These are phyloP conservation scores for Sminthurides bifidus DNA, from an alignment of 1,140 invertebrate genomes.

Conservation along the genomic window DNA sequence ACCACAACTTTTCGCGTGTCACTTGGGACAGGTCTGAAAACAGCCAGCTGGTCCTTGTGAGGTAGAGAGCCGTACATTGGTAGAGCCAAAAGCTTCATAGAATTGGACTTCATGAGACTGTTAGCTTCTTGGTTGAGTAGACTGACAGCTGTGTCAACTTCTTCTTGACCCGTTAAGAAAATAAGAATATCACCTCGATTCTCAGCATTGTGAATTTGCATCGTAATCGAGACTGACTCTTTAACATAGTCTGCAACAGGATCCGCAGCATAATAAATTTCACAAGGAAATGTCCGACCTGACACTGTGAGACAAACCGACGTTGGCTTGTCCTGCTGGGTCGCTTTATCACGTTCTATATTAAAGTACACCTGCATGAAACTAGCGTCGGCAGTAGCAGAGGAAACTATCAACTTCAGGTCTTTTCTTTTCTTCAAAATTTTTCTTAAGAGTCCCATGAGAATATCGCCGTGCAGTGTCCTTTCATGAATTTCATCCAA, in stretches of 20 bases:
- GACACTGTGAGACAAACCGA: constrained; percentile 75
- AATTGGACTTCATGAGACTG: constrained; percentile 16
- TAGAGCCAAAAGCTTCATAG: constrained; percentile 61
- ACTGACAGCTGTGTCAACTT: constrained; percentile 63
- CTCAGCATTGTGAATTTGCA: constrained; percentile 79
- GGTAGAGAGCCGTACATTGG: constrained; percentile 87
- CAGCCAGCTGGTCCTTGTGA: constrained; percentile 71
- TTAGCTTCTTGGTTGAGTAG: constrained; percentile 53
- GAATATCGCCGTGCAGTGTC: constrained; percentile 80
- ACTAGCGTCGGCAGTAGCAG: constrained; percentile 89
- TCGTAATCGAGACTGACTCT: constrained; percentile 67
- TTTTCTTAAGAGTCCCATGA: constrained; percentile 89
- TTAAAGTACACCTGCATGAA: constrained; percentile 81
- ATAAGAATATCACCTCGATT: constrained; percentile 73
- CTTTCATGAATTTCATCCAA: constrained; percentile 95
- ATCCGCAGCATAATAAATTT: constrained; percentile 53
- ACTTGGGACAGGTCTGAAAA: constrained; percentile 64
- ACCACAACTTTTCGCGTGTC: constrained; percentile 79
- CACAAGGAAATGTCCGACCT: constrained; percentile 77
- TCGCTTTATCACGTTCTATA: constrained; percentile 35
- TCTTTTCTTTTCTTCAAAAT: constrained; percentile 73
- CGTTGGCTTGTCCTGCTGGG: constrained; percentile 50
- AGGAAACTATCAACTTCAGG: constrained; percentile 77
- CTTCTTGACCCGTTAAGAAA: constrained; percentile 90
- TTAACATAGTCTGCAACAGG: constrained; percentile 84